Base-by-base conservation (phyloP, 2,888 invertebrate species). In the Tanaodytes sp. region DNA sequence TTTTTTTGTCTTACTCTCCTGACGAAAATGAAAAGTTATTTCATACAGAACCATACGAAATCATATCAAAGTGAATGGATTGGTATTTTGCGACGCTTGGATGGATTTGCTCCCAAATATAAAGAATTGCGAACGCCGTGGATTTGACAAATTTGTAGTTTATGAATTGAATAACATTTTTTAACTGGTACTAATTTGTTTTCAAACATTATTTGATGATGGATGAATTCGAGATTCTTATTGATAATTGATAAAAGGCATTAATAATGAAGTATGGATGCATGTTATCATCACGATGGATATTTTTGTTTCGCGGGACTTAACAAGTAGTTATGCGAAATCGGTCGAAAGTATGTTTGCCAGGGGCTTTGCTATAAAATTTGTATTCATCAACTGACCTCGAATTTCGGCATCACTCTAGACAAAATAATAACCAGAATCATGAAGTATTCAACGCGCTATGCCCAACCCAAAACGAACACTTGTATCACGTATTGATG, bases 11-110 rank as follows among this genome's bases (percentile, higher is more conserved):
- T 54, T 46, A 42, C 43, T 55, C 51, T 66, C 62, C 58, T 72
- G 61, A 65, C 71, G 66, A 73, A 75, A 62, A 65, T 72, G 71
- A 61, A 71, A 64, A 71, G 66, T 69, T 63, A 31, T 59, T 69
- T 59, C 40, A 58, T 57, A 39, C 55, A 15, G 54, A 54, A 51
- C 42, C 46, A 54, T 54, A 46, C 20, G 39, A 59, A 52, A 43
- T 49, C 45, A 42, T 20, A 27, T 48, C 42, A 37, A 31, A 31
- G 37, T 54, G 15, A 39, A 18, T 55, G 33, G 18, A 18, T 54
- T 33, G 42, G 46, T 19, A 39, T 39, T 40, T 20, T 57, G 43
- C 33, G 33, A 55, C 52, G 48, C 23, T 59, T 51, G 55, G 64
- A 61, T 59, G 64, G 64, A 65, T 70, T 70, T 65, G 65, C 65